These are phyloP conservation scores for Sepiola atlantica DNA, from an alignment of 2,888 invertebrate species.

Conservation along the genomic window DNA sequence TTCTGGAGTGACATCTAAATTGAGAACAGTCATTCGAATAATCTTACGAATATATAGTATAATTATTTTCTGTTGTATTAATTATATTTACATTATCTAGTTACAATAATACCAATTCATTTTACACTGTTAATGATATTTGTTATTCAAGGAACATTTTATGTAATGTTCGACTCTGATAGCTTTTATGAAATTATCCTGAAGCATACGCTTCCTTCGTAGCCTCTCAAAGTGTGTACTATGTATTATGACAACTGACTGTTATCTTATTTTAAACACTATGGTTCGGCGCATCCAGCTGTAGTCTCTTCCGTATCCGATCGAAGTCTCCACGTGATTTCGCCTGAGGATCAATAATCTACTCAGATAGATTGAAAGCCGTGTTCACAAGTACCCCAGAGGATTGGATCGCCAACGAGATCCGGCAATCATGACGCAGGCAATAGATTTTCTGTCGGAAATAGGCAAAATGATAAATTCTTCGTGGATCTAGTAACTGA, in stretches of 20 bases:
- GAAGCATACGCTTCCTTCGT: background rate
- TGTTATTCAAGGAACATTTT: too few species aligned
- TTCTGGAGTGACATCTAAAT: too few species aligned
- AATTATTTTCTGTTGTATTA: too few species aligned
- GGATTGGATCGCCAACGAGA: background rate
- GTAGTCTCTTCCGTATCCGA: background rate
- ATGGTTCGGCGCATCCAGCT: background rate
- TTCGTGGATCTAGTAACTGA: slow-evolving; percentile 20
- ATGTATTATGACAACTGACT: background rate
- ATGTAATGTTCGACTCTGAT: too few species aligned
- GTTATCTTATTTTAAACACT: background rate
- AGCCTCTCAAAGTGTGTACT: background rate
- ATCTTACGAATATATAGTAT: too few species aligned
- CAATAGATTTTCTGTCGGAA: slow-evolving; percentile 32
- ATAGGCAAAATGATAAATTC: slow-evolving; percentile 9
- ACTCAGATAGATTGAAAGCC: background rate
- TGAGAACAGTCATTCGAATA: too few species aligned
- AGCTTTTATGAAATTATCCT: too few species aligned
- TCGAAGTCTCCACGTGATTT: background rate
- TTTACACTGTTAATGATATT: too few species aligned
- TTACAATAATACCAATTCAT: too few species aligned
- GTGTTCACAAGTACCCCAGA: background rate
- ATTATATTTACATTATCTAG: too few species aligned
- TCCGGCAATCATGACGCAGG: background rate
- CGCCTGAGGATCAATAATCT: background rate